Evolutionary conservation across 2,113 vertebrate species (phyloP), one percentile per base, ranked within the genome.

Genomic region (Phalacrocorax brasilianus): DNA sequence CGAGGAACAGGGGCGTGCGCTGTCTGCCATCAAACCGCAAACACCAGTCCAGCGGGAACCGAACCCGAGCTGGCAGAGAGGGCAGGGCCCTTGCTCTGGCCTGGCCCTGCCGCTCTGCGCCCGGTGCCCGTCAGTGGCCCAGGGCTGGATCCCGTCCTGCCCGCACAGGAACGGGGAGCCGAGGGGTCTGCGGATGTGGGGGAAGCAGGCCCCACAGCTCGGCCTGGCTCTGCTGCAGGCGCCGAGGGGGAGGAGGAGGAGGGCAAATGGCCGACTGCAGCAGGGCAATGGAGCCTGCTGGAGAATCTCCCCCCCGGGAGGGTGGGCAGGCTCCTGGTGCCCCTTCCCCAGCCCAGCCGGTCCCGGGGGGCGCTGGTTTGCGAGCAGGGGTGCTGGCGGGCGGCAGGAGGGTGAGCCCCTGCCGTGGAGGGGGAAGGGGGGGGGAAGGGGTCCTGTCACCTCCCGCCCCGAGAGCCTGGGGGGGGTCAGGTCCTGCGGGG

Each of bases 231-330:
- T 53, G 67, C 72, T 40, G 75, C 62, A 42, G 33, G 61, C n/a
- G 17, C 44, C 44, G 44, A 45, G 11, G 1, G 50, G 5, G 77
- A 55, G 38, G 65, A 61, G 35, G 16, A 47, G 40, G 66, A 83
- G 91, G 89, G 75, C 76, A 91, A 86, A 96, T 83, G 93, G 62
- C 93, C 44, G 96, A 53, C 78, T 53, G 96, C 88, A 90, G 85
- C 50, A n/a, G 85, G 77, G 92, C 90, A 89, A 45, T 17, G 81
- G 73, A 81, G 77, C 35, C 81, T 32, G 68, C 49, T n/a, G 55
- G 55, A 26, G 63, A 21, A n/a, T 12, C 33, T 35, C 59, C 50
- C 44, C 67, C 47, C 66, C 53, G 0, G 44, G 23, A 4, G 33
- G 53, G 10, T 26, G 13, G 78, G 47, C 86, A 89, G 62, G 65